Base-by-base conservation (phyloP, 2,797 vertebrate genomes). In the Champsocephalus esox region DNA sequence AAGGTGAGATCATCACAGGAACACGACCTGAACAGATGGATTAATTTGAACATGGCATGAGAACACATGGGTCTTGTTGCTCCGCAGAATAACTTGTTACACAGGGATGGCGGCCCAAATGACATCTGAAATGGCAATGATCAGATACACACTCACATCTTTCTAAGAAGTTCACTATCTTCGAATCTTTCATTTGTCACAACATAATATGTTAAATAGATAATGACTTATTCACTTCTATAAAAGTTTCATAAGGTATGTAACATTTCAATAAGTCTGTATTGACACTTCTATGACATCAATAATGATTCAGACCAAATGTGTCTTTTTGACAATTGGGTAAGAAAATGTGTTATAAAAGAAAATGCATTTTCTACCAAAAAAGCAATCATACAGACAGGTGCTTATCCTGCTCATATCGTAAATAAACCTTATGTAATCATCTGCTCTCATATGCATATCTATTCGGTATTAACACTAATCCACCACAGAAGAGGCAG, bases 11-110 rank as follows among this genome's bases (percentile, higher is more conserved):
- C 87, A 89, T 90, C 85, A 85, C 84, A 83, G 86, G 86, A 92
- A 90, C 87, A 91, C 78, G 84, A 88, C 89, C 89, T 82, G 86
- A 93, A 93, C 93, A 93, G 92, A 93, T 92, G 92, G 88, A 92
- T 94, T 92, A 89, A 93, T 93, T 89, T 94, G 86, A 92, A 92
- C 88, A 85, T 86, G 90, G 88, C 93, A 82, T 67, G 70, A 88
- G 86, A 92, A 92, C 90, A 91, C 88, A 92, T 91, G 89, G 88
- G 92, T 91, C 91, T 91, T 77, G 89, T 89, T 83, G 87, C 84
- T 89, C 77, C 58, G 59, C 74, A 90, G 85, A 89, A 90, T 91
- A 84, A 92, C 78, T 81, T 91, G 89, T 89, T 90, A 86, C 78
- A 85, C 76, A 38, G 73, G 61, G 45, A 76, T 68, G 70, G 79